A percentile compares a stretch with the other conserved stretches of the same genome.
Conservation (phyloP, 2,888 invertebrate genomes). For the Synergus japonicus region DNA sequence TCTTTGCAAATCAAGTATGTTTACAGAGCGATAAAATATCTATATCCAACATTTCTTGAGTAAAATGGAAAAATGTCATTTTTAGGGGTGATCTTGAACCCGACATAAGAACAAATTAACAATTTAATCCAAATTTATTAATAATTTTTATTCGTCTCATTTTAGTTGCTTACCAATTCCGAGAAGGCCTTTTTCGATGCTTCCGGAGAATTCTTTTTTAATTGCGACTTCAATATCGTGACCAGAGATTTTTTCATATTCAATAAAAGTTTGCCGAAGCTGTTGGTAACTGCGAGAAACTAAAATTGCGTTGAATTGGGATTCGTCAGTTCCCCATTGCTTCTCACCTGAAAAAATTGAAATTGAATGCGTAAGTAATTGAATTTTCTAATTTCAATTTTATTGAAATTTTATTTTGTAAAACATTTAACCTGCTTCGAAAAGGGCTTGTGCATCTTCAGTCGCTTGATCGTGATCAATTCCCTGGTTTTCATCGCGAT, state of each 20-base stretch:
- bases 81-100: too few relatives aligned
- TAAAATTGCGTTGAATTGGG: constrained; percentile 90
- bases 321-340: constrained; percentile 95
- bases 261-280: constrained; percentile 89
- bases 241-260: constrained; percentile 89
- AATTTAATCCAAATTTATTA: too few relatives aligned
- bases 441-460: constrained; percentile 89
- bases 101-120: too few relatives aligned
- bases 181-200: constrained; percentile 90
- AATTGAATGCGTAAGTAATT: neutral
- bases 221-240: constrained; percentile 91
- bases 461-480: constrained; percentile 89
- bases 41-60: too few relatives aligned
- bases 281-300: constrained; percentile 94
- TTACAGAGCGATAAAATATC: too few relatives aligned
- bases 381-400: neutral
- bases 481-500: constrained; percentile 93
- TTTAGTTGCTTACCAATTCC: constrained; percentile 85
- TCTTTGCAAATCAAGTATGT: too few relatives aligned
- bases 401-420: neutral
- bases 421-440: constrained; percentile 80
- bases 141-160: neutral
- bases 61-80: too few relatives aligned
- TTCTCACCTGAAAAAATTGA: constrained; percentile 82
- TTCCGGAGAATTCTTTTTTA: constrained; percentile 93